Evolutionary conservation across 2,888 invertebrate genomes (phyloP).

Genomic region (Cheilosia pagana): DNA sequence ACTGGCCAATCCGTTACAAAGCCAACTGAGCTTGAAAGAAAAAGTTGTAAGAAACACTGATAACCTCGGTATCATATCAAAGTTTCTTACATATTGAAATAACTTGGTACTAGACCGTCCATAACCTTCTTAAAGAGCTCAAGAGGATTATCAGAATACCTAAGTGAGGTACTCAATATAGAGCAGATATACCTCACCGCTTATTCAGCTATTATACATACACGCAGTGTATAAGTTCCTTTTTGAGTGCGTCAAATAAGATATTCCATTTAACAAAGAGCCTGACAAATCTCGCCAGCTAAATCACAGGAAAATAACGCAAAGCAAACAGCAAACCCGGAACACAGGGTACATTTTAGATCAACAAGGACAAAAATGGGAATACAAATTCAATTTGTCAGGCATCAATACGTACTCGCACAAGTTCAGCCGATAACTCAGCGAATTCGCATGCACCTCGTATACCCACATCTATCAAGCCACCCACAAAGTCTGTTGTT

Average conservation of each 20-base stretch:
- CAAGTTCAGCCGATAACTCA: conserved; percentile 29
- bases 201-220: not conserved
- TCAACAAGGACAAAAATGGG: not conserved
- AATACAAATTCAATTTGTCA: conserved; percentile 60
- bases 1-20: too few relatives aligned
- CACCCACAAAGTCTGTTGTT: conserved; percentile 44
- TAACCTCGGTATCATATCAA: too few relatives aligned
- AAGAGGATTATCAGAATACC: too few relatives aligned
- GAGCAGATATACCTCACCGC: not conserved
- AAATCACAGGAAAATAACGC: not conserved
- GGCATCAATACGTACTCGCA: conserved; percentile 30
- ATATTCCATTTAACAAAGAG: not conserved
- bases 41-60: too few relatives aligned
- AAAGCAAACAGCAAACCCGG: not conserved
- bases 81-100: too few relatives aligned
- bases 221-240: not conserved
- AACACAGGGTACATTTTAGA: not conserved
- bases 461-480: conserved; percentile 1
- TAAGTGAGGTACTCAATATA: too few relatives aligned
- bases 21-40: too few relatives aligned
- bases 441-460: conserved; percentile 31
- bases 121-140: too few relatives aligned
- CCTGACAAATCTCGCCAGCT: not conserved
- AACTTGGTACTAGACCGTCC: too few relatives aligned
- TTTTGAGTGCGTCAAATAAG: not conserved